Conservation (phyloP, 2,113 vertebrate species). For the Callorhinus ursinus region DNA sequence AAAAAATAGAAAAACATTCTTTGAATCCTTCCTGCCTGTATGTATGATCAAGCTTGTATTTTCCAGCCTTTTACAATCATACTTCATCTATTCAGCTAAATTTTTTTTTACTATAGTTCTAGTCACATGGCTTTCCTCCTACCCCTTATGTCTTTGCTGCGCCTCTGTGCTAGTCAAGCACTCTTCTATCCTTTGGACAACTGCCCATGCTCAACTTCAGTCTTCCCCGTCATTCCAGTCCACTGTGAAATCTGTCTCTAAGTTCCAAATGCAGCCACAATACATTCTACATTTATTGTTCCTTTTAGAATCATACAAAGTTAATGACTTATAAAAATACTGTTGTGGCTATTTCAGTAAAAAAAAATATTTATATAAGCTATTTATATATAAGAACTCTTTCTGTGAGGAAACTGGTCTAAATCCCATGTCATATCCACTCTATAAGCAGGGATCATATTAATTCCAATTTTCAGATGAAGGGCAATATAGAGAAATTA, state of each 20-base stretch:
- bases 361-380: not conserved
- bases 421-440: not conserved
- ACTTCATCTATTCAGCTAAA: not conserved
- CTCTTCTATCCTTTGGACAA: not conserved
- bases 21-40: not conserved
- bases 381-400: not conserved
- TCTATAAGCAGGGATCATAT: not conserved
- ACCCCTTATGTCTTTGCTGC: not conserved
- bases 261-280: not conserved
- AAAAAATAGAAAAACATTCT: not conserved
- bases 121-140: not conserved
- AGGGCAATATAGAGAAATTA: constrained; percentile 17
- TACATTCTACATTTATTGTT: not conserved
- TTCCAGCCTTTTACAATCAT: not conserved
- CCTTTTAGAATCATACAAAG: constrained; percentile 25
- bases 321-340: not conserved
- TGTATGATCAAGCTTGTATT: not conserved
- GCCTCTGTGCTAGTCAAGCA: not conserved
- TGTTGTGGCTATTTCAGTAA: constrained; percentile 7
- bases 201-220: not conserved
- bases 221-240: not conserved
- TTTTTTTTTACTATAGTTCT: not conserved
- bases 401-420: constrained; percentile 37
- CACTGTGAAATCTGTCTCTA: not conserved
- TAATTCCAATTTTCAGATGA: constrained; percentile 25